Base-by-base conservation (phyloP, 2,113 vertebrate species). In the Mellivora capensis region DNA sequence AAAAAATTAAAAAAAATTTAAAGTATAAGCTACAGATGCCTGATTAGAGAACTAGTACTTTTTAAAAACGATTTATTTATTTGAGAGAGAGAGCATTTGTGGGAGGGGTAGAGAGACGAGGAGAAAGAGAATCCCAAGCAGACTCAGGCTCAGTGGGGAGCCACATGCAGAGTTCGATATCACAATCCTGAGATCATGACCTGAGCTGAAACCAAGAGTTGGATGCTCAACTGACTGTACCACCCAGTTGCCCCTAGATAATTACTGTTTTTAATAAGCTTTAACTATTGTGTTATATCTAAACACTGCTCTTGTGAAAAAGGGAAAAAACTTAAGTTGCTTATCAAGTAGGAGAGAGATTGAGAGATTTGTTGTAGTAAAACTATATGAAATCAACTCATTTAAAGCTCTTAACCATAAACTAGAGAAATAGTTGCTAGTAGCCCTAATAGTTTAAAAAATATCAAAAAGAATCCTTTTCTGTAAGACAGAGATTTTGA, bases 11-110 rank as follows among this genome's bases (percentile, higher is more conserved):
- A n/a, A 61, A 81, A 23, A 47, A 76, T 57, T 88, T 84, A 89
- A 85, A 37, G 89, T 91, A 67, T 37, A 57, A 72, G 57, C 72
- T 94, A 57, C 59, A 96, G 91, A 79, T 93, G 52, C 25, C 77
- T 90, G 61, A 39, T 74, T 39, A 47, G 31, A 67, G 34, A 34
- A 67, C 62, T 67, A 67, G 62, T 67, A 67, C 34, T 34, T 34
- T 64, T 61, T 25, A 4, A 62, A 31, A 31, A 31, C n/a, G 14
- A 67, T 67, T 67, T 67, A 67, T 67, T 67, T 67, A 67, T 67
- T 67, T 67, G 62, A 67, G 31, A 34, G 62, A 67, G 62, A 34
- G 62, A 34, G 62, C 62, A 67, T 7, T 6, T 34, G 62, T 67
- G 62, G 62, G 31, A 67, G 14, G 14, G 62, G 31, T 31, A 34